Evolutionary conservation across 35 echinoderm and acorn worm genomes (phyloP), one percentile per base, ranked within the genome.

Genomic region (Apostichopus parvimensis): DNA sequence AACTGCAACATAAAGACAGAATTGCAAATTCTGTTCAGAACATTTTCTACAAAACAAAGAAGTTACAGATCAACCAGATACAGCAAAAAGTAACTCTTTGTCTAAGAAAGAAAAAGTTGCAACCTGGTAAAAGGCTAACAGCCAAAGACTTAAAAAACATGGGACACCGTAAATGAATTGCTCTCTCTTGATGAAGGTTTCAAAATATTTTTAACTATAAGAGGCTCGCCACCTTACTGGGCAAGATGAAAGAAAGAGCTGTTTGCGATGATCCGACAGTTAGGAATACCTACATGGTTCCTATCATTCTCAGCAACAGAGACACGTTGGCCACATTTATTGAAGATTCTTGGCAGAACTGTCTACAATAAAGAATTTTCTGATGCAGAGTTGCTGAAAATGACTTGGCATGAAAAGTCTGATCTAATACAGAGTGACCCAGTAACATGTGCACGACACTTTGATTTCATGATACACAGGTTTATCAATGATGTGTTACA

Each of bases 361-460:
- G 76, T 91, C 14, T 76, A 91, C 20, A 18, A 58, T 20, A 91
- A 57, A 58, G 73, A 79, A 57, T 56, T 55, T 56, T 73, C 82
- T 10, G 92, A 93, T 77, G 0, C 86, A 1, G 92, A 93, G 8
- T 68, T 87, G 6, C 2, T 59, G 56, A 54, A 86, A 26, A 93
- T 93, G 92, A 26, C 58, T 12, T 93, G 92, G 92, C 86, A 93
- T 73, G 72, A 82, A 87, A 93, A 93, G 62, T 66, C 24, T 25
- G 0, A 25, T 25, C 24, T 25, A 25, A 25, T 25, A 25, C 24
- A 25, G 24, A 25, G 24, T 25, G 24, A 25, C 24, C 24, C 24
- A 25, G 24, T 25, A 25, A 25, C 24, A 25, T 25, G 24, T 25
- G 62, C 62, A 66, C 6, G 62, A 66, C 62, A 66, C 62, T 66